Conservation (phyloP, 1,140 invertebrate species). For the Hypothenemus hampei region DNA sequence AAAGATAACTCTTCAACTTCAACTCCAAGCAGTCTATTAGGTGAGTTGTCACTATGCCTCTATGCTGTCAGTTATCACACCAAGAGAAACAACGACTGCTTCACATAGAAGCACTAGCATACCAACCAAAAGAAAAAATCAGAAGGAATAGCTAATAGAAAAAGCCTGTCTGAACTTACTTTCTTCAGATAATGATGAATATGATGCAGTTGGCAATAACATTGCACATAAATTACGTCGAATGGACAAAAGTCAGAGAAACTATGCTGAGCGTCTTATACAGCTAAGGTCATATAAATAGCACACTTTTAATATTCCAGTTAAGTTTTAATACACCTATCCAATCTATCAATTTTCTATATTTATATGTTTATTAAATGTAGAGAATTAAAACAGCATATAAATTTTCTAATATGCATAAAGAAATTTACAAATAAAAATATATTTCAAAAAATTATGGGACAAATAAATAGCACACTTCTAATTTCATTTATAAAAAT, state of each 20-base stretch:
- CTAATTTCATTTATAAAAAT: neutral
- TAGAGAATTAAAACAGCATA: neutral
- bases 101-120: too few species aligned
- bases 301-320: neutral
- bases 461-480: neutral
- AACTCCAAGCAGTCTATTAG: too few species aligned
- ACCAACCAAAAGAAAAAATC: too few species aligned
- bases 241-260: neutral
- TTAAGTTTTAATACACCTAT: neutral
- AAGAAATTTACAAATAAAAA: neutral
- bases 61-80: too few species aligned
- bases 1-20: too few species aligned
- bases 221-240: neutral
- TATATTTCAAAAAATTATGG: conserved; percentile 1
- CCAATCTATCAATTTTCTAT: neutral
- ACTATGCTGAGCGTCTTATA: neutral
- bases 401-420: neutral
- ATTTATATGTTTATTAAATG: neutral
- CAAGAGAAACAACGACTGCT: too few species aligned
- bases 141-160: too few species aligned
- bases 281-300: neutral
- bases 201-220: too few species aligned
- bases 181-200: too few species aligned
- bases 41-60: too few species aligned
- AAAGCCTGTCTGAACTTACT: too few species aligned